phyloP scores from a whole-genome alignment of 1,140 invertebrate species.

The Caerostris extrusa region DNA sequence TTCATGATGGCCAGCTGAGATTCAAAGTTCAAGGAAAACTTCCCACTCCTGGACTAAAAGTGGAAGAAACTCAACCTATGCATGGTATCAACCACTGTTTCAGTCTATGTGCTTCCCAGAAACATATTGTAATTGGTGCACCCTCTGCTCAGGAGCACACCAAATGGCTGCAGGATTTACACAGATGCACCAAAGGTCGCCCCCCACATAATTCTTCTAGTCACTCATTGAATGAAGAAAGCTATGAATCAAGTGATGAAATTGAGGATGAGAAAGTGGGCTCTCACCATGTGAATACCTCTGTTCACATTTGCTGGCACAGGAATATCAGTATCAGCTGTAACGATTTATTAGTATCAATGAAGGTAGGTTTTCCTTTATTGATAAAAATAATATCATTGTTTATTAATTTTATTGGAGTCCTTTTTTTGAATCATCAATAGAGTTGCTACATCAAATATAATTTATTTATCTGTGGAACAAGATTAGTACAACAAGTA shows the following conservation, averaged over 20 bases:
- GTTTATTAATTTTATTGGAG: neutral
- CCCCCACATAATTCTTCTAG: neutral
- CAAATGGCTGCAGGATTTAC: constrained; percentile 36
- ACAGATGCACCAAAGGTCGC: neutral
- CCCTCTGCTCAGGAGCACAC: constrained; percentile 7
- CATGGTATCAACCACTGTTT: constrained; percentile 87
- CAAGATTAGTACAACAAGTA: no score
- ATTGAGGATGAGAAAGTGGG: neutral
- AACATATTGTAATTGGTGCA: constrained; percentile 84
- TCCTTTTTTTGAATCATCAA: no score
- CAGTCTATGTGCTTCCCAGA: constrained; percentile 89
- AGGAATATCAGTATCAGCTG: constrained; percentile 93
- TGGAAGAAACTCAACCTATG: constrained; percentile 88
- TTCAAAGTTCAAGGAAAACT: constrained; percentile 94
- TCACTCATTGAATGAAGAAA: constrained; percentile 12
- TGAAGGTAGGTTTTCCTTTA: constrained; percentile 85
- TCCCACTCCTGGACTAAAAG: constrained; percentile 88
- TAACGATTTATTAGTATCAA: constrained; percentile 89
- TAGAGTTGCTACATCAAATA: no score
- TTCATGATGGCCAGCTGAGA: constrained; percentile 87
- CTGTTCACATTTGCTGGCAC: constrained; percentile 98
- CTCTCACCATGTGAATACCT: constrained; percentile 88
- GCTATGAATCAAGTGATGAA: neutral
- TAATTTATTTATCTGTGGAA: no score
- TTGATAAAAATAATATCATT: neutral